Evolutionary conservation across 2,113 vertebrate genomes (phyloP), one percentile per base, ranked within the genome.

Genomic region (Silurus glanis): DNA sequence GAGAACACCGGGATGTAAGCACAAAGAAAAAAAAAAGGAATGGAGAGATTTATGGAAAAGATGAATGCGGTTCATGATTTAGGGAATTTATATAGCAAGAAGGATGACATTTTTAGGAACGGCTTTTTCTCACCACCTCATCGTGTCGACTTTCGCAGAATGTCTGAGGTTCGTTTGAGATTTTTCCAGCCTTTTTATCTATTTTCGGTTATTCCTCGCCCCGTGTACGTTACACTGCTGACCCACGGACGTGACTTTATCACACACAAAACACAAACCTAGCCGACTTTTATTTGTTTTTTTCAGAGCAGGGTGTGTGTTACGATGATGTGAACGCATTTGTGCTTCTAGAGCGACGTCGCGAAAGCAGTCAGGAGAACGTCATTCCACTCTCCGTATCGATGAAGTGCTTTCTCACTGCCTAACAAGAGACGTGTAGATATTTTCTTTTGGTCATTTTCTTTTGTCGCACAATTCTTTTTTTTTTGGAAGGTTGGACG

Each of bases 331-430:
- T 97, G 96, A 95, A 95, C 95, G 96, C 96, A 92, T 96, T 95
- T 94, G 96, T 97, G 95, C 95, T 94, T 96, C 95, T 96, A 94
- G 94, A 94, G 93, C 93, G 94, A 88, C 89, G 91, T 95, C 62
- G 93, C 95, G 92, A 72, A 82, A 95, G 94, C 95, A 95, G 92
- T 95, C 95, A 95, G 93, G 95, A 95, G 93, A 87, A 90, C 93
- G 94, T 94, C 94, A 94, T 96, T 97, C 95, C 96, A 94, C 94
- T 95, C 94, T 95, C 93, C 95, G 95, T 93, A 94, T 96, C 94
- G 94, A 97, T 92, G 0, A 97, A 97, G 96, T 97, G 96, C 97
- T 97, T 97, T 98, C 97, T 98, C 98, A 99, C 97, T 99, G 97
- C 98, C 98, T 96, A 97, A 95, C 96, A 87, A 96, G 96, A 96